These are phyloP conservation scores for Aurelia aurita DNA, from an alignment of 30 jellyfish, hydroid and myxozoan species.

Conservation along the genomic window DNA sequence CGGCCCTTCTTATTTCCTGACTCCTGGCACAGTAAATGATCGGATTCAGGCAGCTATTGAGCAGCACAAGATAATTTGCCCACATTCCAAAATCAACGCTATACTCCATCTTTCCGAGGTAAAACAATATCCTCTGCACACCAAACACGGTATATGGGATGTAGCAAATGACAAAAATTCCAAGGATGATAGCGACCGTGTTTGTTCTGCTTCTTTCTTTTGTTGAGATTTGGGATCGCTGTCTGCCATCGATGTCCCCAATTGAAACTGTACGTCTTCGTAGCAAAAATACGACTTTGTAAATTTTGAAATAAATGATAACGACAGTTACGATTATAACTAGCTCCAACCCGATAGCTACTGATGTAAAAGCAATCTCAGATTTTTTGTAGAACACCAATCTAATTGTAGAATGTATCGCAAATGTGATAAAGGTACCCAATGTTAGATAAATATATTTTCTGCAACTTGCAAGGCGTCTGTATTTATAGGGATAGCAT, in stretches of 20 bases:
- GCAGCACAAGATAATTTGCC: slow-evolving; percentile 53
- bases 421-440: neutral
- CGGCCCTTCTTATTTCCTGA: slow-evolving; percentile 52
- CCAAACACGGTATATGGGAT: slow-evolving; percentile 12
- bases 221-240: neutral
- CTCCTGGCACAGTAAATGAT: slow-evolving; percentile 66
- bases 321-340: slow-evolving; percentile 26
- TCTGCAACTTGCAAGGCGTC: slow-evolving; percentile 18
- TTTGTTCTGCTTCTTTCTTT: slow-evolving; percentile 2
- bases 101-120: slow-evolving; percentile 1
- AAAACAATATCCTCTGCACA: neutral
- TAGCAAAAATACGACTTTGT: slow-evolving; percentile 10
- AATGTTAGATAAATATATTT: slow-evolving; percentile 3
- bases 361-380: slow-evolving; percentile 2
- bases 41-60: slow-evolving; percentile 63
- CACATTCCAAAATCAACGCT: slow-evolving; percentile 27
- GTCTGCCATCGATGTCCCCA: slow-evolving; percentile 2
- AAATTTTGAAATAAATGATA: slow-evolving; percentile 18
- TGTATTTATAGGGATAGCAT: slow-evolving; percentile 42
- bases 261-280: neutral
- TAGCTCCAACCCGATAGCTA: slow-evolving; percentile 26
- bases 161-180: neutral
- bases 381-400: slow-evolving; percentile 14
- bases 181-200: slow-evolving; percentile 15
- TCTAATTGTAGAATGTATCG: slow-evolving; percentile 13